Percentiles rank a stretch among this genome's conserved stretches.
These are phyloP conservation scores for Neoarius graeffei DNA, from an alignment of 2,113 vertebrate species.

Conservation along the genomic window DNA sequence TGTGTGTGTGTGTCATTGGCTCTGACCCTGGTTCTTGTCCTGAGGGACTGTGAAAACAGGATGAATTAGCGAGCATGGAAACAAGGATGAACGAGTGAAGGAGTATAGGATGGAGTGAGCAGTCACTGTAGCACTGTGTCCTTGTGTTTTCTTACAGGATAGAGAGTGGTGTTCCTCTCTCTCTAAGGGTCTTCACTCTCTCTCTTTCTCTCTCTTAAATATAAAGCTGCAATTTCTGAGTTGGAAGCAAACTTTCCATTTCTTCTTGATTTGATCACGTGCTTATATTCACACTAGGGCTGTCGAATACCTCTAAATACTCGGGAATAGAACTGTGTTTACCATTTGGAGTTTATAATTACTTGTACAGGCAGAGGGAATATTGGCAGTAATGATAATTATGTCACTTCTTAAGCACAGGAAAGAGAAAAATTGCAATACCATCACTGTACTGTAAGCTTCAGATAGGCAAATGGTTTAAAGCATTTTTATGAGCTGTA, in stretches of 20 bases:
- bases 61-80: slow-evolving; percentile 23
- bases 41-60: slow-evolving; percentile 17
- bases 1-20: slow-evolving; percentile 26
- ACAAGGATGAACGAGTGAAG: slow-evolving; percentile 26
- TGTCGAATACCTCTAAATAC: too few species aligned
- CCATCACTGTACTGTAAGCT: not conserved
- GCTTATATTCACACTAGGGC: not conserved
- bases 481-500: not conserved
- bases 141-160: slow-evolving; percentile 25
- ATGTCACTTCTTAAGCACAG: not conserved
- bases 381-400: not conserved
- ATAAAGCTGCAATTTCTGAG: not conserved
- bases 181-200: not conserved
- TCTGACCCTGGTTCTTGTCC: slow-evolving; percentile 28
- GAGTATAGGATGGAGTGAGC: slow-evolving; percentile 2
- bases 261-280: too few species aligned
- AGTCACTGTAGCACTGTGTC: slow-evolving; percentile 10
- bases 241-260: not conserved
- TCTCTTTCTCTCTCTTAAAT: not conserved
- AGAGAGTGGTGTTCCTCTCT: not conserved
- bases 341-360: not conserved
- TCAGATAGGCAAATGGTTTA: not conserved
- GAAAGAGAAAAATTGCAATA: not conserved
- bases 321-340: not conserved
- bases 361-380: not conserved